phyloP scores from a whole-genome alignment of 2,113 vertebrate genomes.

The Oncorhynchus nerka region DNA sequence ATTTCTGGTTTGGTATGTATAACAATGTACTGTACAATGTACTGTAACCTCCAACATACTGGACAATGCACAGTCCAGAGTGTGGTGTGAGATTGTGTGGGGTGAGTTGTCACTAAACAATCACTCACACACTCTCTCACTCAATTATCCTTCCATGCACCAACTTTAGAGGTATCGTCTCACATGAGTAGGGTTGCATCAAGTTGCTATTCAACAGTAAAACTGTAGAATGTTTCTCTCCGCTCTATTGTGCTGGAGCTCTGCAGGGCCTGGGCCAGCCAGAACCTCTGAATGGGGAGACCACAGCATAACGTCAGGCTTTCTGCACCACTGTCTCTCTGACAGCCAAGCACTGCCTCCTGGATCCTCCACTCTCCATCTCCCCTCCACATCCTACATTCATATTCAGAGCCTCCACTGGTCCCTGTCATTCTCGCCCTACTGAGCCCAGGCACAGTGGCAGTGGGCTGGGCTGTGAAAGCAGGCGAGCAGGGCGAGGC shows the following conservation, averaged over 20 bases:
- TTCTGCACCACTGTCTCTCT: conserved; percentile 51
- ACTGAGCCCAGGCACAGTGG: conserved; percentile 49
- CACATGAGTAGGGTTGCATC: conserved; percentile 16
- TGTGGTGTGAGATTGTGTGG: background rate
- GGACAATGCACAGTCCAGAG: too few species aligned
- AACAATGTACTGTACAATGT: background rate
- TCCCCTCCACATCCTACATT: background rate
- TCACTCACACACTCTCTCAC: too few species aligned
- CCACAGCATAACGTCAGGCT: conserved; percentile 35
- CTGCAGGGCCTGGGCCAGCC: conserved; percentile 29
- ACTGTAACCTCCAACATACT: background rate
- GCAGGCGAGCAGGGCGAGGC: conserved; percentile 44
- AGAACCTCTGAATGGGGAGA: conserved; percentile 16
- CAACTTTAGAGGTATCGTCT: background rate
- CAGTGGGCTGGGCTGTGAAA: conserved; percentile 50
- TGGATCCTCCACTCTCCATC: conserved; percentile 25
- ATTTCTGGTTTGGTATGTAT: too few species aligned
- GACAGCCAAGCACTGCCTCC: conserved; percentile 42
- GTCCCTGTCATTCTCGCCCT: conserved; percentile 56
- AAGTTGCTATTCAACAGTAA: conserved; percentile 40
- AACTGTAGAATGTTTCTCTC: conserved; percentile 29
- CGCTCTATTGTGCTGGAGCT: conserved; percentile 19
- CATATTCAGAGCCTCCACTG: conserved; percentile 53
- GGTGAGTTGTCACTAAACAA: background rate
- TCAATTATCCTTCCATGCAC: conserved; percentile 19